Evolutionary conservation across 2,888 invertebrate genomes (phyloP), one percentile per base, ranked within the genome.

Genomic region (Tetheella fluctuosa): DNA sequence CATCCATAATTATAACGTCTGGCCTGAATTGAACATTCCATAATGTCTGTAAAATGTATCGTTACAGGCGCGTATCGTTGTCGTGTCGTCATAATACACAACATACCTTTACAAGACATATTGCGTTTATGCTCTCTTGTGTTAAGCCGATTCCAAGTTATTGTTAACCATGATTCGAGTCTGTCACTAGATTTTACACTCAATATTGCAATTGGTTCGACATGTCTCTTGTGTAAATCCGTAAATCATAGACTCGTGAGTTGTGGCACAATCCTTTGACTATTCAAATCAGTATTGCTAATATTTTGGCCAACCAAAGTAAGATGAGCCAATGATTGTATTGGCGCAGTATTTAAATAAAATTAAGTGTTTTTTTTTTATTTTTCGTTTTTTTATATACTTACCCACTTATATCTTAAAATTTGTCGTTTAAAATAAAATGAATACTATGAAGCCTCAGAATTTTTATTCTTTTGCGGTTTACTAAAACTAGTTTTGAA

Each of bases 91-190:
- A 34, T 34, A 23, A 55, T 55, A 55, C 13, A 7, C 10, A 25
- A 23, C 13, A 15, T n/a, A 37, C 37, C 20, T 55, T 55, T 34
- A n/a, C 17, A 48, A 20, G 23, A 37, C 55, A 55, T 48, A 42
- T 64, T 62, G 56, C 63, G 52, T 59, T 61, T 60, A 37, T 37
- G 60, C 62, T 70, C 64, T 65, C 63, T 59, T 61, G 55, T 23
- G 37, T 37, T 54, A 57, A 57, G 13, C 25, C 53, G 39, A 25
- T 57, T 54, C 57, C 23, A 58, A 57, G 48, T 28, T 55, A 55
- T 54, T 48, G 54, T 54, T n/a, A 28, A 54, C 52, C 37, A 39
- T 57, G 52, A 60, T 60, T 28, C 53, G 57, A 55, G 48, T 48
- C 10, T 48, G 54, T 42, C 54, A 59, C 28, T 54, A 42, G 23